Base-by-base conservation (phyloP, 2,797 vertebrate genomes). In the Falco berigora region DNA sequence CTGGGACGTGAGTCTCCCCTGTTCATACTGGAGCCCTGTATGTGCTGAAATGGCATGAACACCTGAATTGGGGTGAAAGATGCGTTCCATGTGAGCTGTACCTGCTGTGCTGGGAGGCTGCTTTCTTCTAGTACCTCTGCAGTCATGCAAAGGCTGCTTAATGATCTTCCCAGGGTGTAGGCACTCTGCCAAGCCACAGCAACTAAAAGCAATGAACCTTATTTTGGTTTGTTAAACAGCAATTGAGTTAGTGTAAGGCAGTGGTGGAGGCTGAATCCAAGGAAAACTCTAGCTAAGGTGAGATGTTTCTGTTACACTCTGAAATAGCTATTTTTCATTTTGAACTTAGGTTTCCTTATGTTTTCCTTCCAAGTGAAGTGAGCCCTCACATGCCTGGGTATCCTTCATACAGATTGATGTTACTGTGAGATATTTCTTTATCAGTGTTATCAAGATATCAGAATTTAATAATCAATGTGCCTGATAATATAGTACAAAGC, bases 71-170 rank as follows among this genome's bases (percentile, higher is more conserved):
- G 28, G 16, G n/a, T 25, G 23, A 20, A n/a, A 40, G 36, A 9
- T 28, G 23, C 0, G 2, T 76, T 64, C 49, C 19, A 24, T 0
- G 1, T 9, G 22, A 56, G 23, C 27, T 0, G 1, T 36, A 28
- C 72, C 15, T 1, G 0, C 58, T 4, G 1, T 30, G 22, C 61
- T 40, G 46, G 61, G 34, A 36, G 18, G 25, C 47, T 19, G 4
- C 47, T 42, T 47, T 53, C 40, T 79, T 18, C 42, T 19, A 8
- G 22, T 58, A 58, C 28, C 11, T 52, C 1, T 0, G n/a, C 0
- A 5, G 46, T 42, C 67, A 16, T 2, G 17, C 17, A 61, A 22
- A 47, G 22, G 34, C 67, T 47, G 14, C 55, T 47, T 34, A 23
- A 61, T 32, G 46, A 42, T 32, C 44, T 59, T 59, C 67, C 46